phyloP scores from a whole-genome alignment of 2,797 vertebrate species.

The Hypotaenidia philippensis region DNA sequence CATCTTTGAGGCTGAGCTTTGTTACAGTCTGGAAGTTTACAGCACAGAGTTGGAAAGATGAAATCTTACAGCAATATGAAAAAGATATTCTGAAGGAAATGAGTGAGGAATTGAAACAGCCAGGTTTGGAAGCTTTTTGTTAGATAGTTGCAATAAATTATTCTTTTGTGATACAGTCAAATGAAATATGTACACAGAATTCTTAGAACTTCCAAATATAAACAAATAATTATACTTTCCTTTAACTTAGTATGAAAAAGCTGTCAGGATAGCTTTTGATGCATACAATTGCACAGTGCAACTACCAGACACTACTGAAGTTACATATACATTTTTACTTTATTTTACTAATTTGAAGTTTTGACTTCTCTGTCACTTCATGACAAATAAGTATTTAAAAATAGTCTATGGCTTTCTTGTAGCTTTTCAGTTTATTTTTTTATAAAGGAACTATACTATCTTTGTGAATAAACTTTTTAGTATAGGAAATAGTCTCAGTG shows the following conservation, averaged over 20 bases:
- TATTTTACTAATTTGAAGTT: slow-evolving; percentile 63
- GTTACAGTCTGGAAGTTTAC: slow-evolving; percentile 31
- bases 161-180: slow-evolving; percentile 74
- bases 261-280: slow-evolving; percentile 71
- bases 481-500: slow-evolving; percentile 10
- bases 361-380: slow-evolving; percentile 57
- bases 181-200: slow-evolving; percentile 63
- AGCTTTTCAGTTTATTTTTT: background rate
- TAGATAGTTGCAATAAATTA: slow-evolving; percentile 67
- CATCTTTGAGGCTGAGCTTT: slow-evolving; percentile 55
- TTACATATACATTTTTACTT: slow-evolving; percentile 49
- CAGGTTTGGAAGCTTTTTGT: slow-evolving; percentile 55
- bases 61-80: slow-evolving; percentile 55
- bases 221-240: slow-evolving; percentile 75
- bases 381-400: slow-evolving; percentile 63
- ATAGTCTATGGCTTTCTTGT: slow-evolving; percentile 4
- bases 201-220: slow-evolving; percentile 72
- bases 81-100: slow-evolving; percentile 56
- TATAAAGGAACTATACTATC: background rate
- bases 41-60: slow-evolving; percentile 26
- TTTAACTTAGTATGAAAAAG: slow-evolving; percentile 70
- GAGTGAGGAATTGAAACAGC: slow-evolving; percentile 37
- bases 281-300: slow-evolving; percentile 60
- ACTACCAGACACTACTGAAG: slow-evolving; percentile 38
- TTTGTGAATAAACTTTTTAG: slow-evolving; percentile 36